phyloP scores from a whole-genome alignment of 1,140 invertebrate genomes.

The Bilobella aurantiaca region DNA sequence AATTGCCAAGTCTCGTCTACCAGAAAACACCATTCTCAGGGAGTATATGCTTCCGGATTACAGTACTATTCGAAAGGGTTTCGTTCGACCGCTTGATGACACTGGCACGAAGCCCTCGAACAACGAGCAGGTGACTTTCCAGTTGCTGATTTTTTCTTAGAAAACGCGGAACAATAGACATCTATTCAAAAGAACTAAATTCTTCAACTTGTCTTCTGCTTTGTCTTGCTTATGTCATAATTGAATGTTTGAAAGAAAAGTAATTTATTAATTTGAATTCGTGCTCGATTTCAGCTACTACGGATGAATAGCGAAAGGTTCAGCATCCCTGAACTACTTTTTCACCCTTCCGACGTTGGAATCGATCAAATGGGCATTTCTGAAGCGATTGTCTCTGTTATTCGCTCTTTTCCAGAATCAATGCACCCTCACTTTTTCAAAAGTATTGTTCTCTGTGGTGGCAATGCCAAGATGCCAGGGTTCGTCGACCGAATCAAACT shows the following conservation, averaged over 20 bases:
- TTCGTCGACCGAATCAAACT: conserved; percentile 67
- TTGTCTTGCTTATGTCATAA: conserved; percentile 40
- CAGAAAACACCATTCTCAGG: conserved; percentile 56
- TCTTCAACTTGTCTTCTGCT: conserved; percentile 16
- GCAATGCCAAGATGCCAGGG: conserved; percentile 69
- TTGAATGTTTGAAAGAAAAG: too few relatives aligned
- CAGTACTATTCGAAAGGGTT: conserved; percentile 70
- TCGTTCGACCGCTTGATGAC: conserved; percentile 49
- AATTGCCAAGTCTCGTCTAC: conserved; percentile 54
- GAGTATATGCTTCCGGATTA: conserved; percentile 97
- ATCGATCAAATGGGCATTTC: conserved; percentile 88
- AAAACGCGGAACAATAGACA: too few relatives aligned
- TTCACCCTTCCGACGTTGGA: conserved; percentile 89
- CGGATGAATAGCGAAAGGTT: conserved; percentile 86
- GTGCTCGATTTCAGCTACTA: conserved; percentile 62
- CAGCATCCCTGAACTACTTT: conserved; percentile 85
- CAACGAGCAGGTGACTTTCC: conserved; percentile 50
- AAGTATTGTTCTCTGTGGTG: conserved; percentile 89
- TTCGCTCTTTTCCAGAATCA: conserved; percentile 62
- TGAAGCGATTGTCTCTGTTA: conserved; percentile 70
- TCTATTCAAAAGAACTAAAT: conserved; percentile 1
- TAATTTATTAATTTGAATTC: too few relatives aligned
- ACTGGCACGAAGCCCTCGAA: conserved; percentile 51
- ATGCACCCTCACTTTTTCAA: conserved; percentile 67
- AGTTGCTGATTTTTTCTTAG: too few relatives aligned